These are phyloP conservation scores for Promerops cafer DNA, from an alignment of 2,113 vertebrate genomes.

Conservation along the genomic window DNA sequence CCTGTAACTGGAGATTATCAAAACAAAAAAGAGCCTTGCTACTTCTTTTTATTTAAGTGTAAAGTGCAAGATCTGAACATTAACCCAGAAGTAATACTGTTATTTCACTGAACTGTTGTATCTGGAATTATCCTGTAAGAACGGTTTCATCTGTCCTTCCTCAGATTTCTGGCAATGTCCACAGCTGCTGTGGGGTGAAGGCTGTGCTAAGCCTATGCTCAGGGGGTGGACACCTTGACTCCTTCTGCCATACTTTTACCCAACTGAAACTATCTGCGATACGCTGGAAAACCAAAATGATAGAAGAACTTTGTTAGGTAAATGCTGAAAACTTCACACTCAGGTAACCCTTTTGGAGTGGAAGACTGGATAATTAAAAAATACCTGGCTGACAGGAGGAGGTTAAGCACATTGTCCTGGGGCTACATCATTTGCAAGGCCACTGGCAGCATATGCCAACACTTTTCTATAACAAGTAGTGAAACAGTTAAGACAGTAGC, in stretches of 20 bases:
- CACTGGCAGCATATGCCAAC: neutral
- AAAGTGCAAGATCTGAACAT: neutral
- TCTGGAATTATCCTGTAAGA: neutral
- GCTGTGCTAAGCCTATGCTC: neutral
- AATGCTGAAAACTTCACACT: neutral
- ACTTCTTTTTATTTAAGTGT: neutral
- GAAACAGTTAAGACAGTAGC: neutral
- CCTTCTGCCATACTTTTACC: neutral
- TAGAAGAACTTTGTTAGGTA: neutral
- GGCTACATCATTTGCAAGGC: neutral
- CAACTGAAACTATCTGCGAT: neutral
- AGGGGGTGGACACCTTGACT: neutral
- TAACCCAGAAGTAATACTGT: neutral
- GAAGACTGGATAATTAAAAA: neutral
- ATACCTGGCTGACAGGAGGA: accelerated
- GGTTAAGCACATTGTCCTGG: neutral
- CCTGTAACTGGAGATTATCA: neutral
- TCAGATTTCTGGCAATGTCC: neutral
- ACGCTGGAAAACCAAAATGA: accelerated
- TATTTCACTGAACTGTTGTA: neutral
- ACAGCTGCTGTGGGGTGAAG: neutral
- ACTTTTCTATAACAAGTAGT: neutral
- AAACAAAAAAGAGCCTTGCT: neutral
- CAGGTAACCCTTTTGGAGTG: neutral
- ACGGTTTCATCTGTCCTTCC: neutral